Percentiles rank a stretch among this genome's conserved stretches.
Conservation (phyloP, 2,113 vertebrate species). For the Oryzias curvinotus region DNA sequence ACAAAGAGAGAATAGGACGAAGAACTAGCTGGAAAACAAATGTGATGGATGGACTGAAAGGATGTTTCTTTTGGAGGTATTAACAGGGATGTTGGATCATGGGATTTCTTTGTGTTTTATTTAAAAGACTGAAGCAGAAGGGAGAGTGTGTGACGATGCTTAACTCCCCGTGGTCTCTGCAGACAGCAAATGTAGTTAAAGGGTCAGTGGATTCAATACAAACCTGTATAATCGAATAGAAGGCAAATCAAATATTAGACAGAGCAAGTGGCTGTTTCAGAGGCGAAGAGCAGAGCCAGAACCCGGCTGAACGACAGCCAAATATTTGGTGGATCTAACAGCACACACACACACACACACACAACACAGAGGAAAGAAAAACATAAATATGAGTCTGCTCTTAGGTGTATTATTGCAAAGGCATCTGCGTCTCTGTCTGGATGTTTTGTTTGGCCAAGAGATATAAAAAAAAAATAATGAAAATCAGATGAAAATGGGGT, state of each 20-base stretch:
- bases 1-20: neutral
- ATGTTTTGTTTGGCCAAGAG: too few relatives aligned
- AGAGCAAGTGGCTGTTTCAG: conserved; percentile 15
- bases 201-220: conserved; percentile 9
- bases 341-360: conserved; percentile 3
- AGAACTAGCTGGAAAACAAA: conserved; percentile 34
- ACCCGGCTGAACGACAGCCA: conserved; percentile 6
- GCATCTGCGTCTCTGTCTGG: too few relatives aligned
- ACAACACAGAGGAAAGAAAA: neutral
- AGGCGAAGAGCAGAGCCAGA: conserved; percentile 9
- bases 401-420: too few relatives aligned
- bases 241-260: conserved; percentile 30
- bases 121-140: conserved; percentile 43
- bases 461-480: too few relatives aligned
- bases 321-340: conserved; percentile 9
- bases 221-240: conserved; percentile 35
- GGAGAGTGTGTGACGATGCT: conserved; percentile 6
- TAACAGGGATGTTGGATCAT: conserved; percentile 52
- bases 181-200: conserved; percentile 32
- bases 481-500: too few relatives aligned
- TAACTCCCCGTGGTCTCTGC: conserved; percentile 30
- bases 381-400: conserved; percentile 6
- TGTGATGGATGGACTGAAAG: conserved; percentile 41
- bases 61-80: conserved; percentile 38
- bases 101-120: conserved; percentile 48